Evolutionary conservation across 2,888 invertebrate genomes (phyloP), one percentile per base, ranked within the genome.

Genomic region (Pseudeuparius sepicola): DNA sequence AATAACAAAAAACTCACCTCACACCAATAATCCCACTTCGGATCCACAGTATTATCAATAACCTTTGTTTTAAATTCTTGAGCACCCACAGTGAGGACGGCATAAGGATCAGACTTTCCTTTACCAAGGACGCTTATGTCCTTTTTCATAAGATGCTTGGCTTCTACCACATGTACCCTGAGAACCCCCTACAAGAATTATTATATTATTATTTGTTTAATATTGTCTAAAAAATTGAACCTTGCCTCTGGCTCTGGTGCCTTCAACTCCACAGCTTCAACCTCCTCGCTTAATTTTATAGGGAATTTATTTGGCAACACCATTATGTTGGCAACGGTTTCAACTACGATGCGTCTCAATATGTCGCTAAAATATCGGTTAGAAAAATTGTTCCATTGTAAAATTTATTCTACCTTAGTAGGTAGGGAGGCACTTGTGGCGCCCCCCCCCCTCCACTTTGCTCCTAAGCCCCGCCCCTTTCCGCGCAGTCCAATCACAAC

Each of bases 21-120:
- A 60, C 94, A 97, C 78, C 88, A 90, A 64, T 72, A 92, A 64
- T 97, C 90, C 96, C 97, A 98, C 48, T 86, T 84, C 4, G 98
- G 98, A 68, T 90, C 86, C 15, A 97, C 75, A 44, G 83, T 84
- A 61, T 90, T 93, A 59, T 92, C 84, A 49, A 97, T 92, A 23
- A 86, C 88, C 63, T 88, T 83, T 0, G 97, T 97, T 61, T 83
- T 81, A 67, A 87, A 93, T 60, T 85, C 82, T 64, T 93, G 88
- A 1, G 92, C 86, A 34, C 97, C 97, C 41, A 98, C 88, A 52
- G 77, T 79, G 54, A 90, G 70, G 34, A 92, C 75, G 28, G 87
- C 87, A 62, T 97, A 98, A 3, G 98, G 97, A 71, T 98, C 97
- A 1, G 94, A 94, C 68, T 96, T 96, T 57, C 94, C 92, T 66